Evolutionary conservation across 2,888 invertebrate genomes (phyloP).

Genomic region (Catocala sponsa): DNA sequence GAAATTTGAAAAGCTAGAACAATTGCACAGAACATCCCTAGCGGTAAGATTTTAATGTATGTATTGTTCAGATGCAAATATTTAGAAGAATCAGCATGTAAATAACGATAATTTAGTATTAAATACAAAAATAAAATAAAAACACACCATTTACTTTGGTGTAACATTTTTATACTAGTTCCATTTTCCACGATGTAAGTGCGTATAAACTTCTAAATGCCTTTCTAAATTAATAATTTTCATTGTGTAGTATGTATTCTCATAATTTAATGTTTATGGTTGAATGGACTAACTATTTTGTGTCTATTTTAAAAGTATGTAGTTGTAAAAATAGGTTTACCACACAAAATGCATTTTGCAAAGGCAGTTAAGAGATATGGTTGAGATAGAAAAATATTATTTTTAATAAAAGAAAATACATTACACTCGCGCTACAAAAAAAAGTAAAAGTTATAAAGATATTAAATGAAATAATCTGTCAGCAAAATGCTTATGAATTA

Average conservation of each 20-base stretch:
- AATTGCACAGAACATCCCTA: conserved; percentile 82
- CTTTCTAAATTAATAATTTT: conserved; percentile 32
- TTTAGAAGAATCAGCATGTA: conserved; percentile 86
- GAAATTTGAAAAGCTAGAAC: conserved; percentile 66
- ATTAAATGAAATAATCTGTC: conserved; percentile 6
- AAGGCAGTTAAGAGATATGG: conserved; percentile 26
- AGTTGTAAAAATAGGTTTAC: conserved; percentile 36
- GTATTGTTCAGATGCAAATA: conserved; percentile 88
- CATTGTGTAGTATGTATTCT: conserved; percentile 34
- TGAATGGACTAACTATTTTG: conserved; percentile 46
- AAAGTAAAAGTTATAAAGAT: no score
- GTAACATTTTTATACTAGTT: conserved; percentile 72
- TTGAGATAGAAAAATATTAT: conserved; percentile 4
- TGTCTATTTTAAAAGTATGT: conserved; percentile 42
- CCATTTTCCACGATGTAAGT: conserved; percentile 31
- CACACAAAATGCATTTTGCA: conserved; percentile 32
- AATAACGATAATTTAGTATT: conserved; percentile 78
- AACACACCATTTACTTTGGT: conserved; percentile 68
- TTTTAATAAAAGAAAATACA: conserved; percentile 8
- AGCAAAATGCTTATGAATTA: conserved; percentile 14
- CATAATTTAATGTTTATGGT: conserved; percentile 36
- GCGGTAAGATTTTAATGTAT: conserved; percentile 85
- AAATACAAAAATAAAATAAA: conserved; percentile 57
- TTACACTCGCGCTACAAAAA: conserved; percentile 2
- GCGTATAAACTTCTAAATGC: conserved; percentile 26